phyloP scores from a whole-genome alignment of 2,888 invertebrate genomes.

The Exocentrus adspersus region DNA sequence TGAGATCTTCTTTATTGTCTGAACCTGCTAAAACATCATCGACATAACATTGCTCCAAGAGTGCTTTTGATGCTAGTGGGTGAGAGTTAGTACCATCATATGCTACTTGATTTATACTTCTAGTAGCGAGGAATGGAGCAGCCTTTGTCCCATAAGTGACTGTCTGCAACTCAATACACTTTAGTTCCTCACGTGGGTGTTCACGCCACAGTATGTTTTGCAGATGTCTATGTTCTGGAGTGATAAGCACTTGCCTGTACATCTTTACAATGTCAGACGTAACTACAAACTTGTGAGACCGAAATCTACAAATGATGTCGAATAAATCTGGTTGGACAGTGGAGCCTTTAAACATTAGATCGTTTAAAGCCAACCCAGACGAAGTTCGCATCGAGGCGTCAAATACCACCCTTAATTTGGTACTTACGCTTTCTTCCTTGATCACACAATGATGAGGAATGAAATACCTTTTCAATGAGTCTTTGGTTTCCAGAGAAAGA shows the following conservation, averaged over 20 bases:
- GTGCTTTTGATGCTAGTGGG: slow-evolving; percentile 13
- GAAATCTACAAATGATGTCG: slow-evolving; percentile 13
- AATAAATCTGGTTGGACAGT: slow-evolving; percentile 31
- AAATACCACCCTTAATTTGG: slow-evolving; percentile 35
- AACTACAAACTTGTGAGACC: not conserved
- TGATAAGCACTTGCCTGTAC: not conserved
- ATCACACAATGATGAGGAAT: slow-evolving; percentile 33
- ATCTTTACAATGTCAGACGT: not conserved
- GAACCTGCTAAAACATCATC: slow-evolving; percentile 31
- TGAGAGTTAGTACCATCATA: not conserved
- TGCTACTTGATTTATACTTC: slow-evolving; percentile 9
- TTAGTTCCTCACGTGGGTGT: slow-evolving; percentile 1
- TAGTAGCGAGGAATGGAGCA: slow-evolving; percentile 29
- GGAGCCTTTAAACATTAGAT: slow-evolving; percentile 16
- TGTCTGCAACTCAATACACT: slow-evolving; percentile 26
- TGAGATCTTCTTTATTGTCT: not conserved
- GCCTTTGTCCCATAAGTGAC: slow-evolving; percentile 1
- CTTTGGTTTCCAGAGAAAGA: not conserved
- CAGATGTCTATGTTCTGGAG: slow-evolving; percentile 8
- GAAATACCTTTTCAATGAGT: slow-evolving; percentile 17
- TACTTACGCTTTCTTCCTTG: slow-evolving; percentile 26
- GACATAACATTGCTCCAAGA: slow-evolving; percentile 29
- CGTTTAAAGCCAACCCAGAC: slow-evolving; percentile 18
- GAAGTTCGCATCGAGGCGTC: slow-evolving; percentile 23
- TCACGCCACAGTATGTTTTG: slow-evolving; percentile 32